Evolutionary conservation across 2,113 vertebrate species (phyloP).

Genomic region (Abramis brama): DNA sequence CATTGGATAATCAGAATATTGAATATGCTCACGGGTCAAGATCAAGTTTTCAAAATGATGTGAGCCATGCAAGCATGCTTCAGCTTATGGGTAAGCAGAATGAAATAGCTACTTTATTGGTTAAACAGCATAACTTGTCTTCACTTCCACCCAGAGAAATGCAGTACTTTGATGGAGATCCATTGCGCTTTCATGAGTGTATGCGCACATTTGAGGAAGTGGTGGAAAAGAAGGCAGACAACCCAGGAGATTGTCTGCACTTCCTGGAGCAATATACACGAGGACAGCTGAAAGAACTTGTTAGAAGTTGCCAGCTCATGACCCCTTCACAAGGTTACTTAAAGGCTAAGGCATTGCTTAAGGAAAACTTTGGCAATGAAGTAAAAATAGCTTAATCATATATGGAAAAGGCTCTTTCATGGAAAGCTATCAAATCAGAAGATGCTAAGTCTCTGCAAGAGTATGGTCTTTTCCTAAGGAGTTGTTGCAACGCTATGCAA

Average conservation of each 20-base stretch:
- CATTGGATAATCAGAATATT: not conserved
- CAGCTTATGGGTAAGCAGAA: not conserved
- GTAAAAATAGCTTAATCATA: not conserved
- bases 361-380: not conserved
- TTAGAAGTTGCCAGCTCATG: too few relatives aligned
- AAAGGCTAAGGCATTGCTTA: not conserved
- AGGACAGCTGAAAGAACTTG: too few relatives aligned
- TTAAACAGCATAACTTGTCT: not conserved
- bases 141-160: conserved; percentile 19
- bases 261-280: too few relatives aligned
- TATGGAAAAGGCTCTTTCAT: not conserved
- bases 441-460: not conserved
- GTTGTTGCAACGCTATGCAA: not conserved
- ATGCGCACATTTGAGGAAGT: conserved; percentile 25
- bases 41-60: not conserved
- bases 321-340: too few relatives aligned
- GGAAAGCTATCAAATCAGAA: not conserved
- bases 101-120: not conserved
- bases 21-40: not conserved
- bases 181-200: not conserved
- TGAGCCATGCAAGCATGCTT: not conserved
- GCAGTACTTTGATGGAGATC: conserved; percentile 8
- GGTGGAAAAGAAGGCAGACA: too few relatives aligned
- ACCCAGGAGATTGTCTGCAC: too few relatives aligned
- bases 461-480: not conserved